These are phyloP conservation scores for Carabus problematicus DNA, from an alignment of 2,888 invertebrate species.

Conservation along the genomic window DNA sequence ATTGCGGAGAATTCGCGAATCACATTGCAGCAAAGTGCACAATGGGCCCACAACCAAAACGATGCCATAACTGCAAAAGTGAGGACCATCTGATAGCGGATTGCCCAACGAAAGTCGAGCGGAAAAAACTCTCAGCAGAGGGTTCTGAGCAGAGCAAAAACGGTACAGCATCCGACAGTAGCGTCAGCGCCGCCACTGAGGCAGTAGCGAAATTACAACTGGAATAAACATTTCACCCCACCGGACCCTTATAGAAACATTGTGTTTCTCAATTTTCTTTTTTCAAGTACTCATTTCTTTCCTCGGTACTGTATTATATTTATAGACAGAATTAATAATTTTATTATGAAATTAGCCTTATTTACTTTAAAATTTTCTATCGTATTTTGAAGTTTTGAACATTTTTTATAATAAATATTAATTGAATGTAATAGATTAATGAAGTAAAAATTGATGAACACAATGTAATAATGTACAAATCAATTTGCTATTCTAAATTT, in stretches of 20 bases:
- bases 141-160: constrained; percentile 50
- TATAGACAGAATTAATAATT: too few species aligned
- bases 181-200: constrained; percentile 47
- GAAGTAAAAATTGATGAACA: constrained; percentile 6
- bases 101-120: constrained; percentile 71
- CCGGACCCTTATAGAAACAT: background rate
- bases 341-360: too few species aligned
- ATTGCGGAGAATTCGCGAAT: constrained; percentile 91
- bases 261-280: background rate
- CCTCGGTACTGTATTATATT: too few species aligned
- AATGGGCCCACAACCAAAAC: constrained; percentile 87
- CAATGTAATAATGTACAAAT: too few species aligned
- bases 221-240: constrained; percentile 32
- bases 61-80: constrained; percentile 89
- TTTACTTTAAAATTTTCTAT: too few species aligned
- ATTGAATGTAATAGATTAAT: too few species aligned
- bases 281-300: background rate
- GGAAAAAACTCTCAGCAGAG: constrained; percentile 42
- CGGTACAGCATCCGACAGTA: constrained; percentile 44
- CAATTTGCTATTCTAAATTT: constrained; percentile 21
- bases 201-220: constrained; percentile 42
- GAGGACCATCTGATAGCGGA: constrained; percentile 89
- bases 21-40: constrained; percentile 91
- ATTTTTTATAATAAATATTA: too few species aligned
- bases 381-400: too few species aligned